Base-by-base conservation (phyloP, 23 tunicate genomes). In the Styela clava region DNA sequence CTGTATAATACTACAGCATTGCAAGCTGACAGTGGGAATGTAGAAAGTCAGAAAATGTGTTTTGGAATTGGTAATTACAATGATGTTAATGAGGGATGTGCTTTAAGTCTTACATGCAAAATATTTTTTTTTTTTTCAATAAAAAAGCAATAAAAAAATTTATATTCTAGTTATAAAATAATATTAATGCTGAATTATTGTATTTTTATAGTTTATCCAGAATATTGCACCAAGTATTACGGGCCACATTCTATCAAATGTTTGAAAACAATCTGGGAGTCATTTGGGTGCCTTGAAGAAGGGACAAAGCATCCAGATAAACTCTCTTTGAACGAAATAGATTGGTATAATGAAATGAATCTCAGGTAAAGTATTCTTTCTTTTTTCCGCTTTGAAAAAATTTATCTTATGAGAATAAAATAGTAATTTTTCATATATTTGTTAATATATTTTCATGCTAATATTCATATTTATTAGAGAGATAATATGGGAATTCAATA, bases 61-160 rank as follows among this genome's bases (percentile, higher is more conserved):
- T 82, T 82, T 82, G 85, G 85, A 27, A 33, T 82, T 16, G 78
- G 85, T 82, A 82, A 44, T 5, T 44, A n/a, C n/a, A n/a, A n/a
- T n/a, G n/a, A n/a, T n/a, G n/a, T n/a, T n/a, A n/a, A n/a, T n/a
- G n/a, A n/a, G n/a, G n/a, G n/a, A n/a, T n/a, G n/a, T n/a, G n/a
- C n/a, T n/a, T n/a, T n/a, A n/a, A n/a, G n/a, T n/a, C n/a, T n/a
- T n/a, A n/a, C n/a, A n/a, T n/a, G n/a, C n/a, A n/a, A n/a, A n/a
- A 21, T 68, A 24, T 68, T 68, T 12, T 16, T 20, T n/a, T n/a
- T n/a, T n/a, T n/a, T n/a, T n/a, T n/a, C n/a, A n/a, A n/a, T n/a
- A n/a, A n/a, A n/a, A n/a, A n/a, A n/a, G n/a, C n/a, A n/a, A n/a
- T n/a, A n/a, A n/a, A n/a, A n/a, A n/a, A n/a, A n/a, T n/a, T n/a